Conservation (phyloP, 2,888 invertebrate species). For the Pachydiplax longipennis region DNA sequence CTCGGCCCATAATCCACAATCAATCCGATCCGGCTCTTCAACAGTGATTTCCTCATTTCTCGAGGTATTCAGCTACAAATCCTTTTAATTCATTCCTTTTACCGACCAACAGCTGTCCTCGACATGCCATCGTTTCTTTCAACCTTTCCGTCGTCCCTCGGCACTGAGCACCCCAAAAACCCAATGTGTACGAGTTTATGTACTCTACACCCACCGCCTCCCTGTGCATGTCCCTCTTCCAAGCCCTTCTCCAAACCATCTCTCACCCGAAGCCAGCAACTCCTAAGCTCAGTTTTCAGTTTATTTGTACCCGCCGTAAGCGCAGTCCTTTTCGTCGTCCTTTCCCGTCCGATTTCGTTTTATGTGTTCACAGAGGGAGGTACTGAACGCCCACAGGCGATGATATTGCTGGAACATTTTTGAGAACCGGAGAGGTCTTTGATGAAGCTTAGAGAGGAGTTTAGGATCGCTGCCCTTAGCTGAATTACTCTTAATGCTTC, state of each 20-base stretch:
- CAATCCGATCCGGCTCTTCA: too few relatives aligned
- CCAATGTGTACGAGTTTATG: background rate
- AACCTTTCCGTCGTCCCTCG: background rate
- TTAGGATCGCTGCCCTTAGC: too few relatives aligned
- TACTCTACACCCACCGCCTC: background rate
- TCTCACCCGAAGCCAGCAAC: constrained; percentile 1
- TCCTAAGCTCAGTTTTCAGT: constrained; percentile 29
- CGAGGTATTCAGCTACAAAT: too few relatives aligned
- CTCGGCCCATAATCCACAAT: too few relatives aligned
- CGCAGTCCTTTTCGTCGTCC: background rate
- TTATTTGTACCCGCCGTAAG: constrained; percentile 13
- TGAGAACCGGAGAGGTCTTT: too few relatives aligned
- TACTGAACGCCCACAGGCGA: too few relatives aligned
- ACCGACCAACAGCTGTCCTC: background rate
- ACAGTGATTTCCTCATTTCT: too few relatives aligned
- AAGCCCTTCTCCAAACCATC: background rate
- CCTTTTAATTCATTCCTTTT: too few relatives aligned
- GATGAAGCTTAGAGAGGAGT: too few relatives aligned
- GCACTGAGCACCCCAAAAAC: background rate
- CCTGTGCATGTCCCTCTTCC: background rate
- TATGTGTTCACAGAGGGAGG: background rate
- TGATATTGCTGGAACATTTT: too few relatives aligned
- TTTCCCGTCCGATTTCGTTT: background rate
- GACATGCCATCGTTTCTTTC: background rate
- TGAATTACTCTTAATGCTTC: too few relatives aligned